Conservation (phyloP, 2,797 vertebrate genomes). For the Microctenopoma lineatum region DNA sequence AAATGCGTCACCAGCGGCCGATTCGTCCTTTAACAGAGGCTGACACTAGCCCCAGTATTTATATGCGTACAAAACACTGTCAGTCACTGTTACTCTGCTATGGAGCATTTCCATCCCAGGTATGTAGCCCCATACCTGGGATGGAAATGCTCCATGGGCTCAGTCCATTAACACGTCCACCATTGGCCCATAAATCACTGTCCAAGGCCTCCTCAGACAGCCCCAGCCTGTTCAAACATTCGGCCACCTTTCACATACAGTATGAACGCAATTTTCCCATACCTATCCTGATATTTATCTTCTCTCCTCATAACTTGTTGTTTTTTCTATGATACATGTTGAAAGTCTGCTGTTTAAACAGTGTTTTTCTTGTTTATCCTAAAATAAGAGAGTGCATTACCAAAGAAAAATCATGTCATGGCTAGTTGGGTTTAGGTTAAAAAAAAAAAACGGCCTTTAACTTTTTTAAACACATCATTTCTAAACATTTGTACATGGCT, state of each 20-base stretch:
- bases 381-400: background rate
- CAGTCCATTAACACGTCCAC: constrained; percentile 82
- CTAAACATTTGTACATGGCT: constrained; percentile 17
- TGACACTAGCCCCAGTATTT: constrained; percentile 58
- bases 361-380: constrained; percentile 11
- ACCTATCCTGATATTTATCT: constrained; percentile 42
- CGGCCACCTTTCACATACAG: constrained; percentile 67
- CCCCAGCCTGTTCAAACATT: constrained; percentile 68
- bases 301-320: constrained; percentile 31
- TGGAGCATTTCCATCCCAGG: constrained; percentile 53
- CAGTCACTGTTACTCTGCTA: constrained; percentile 43
- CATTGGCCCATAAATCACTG: constrained; percentile 82
- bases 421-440: background rate
- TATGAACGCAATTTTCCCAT: constrained; percentile 54
- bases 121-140: constrained; percentile 55
- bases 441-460: constrained; percentile 6
- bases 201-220: constrained; percentile 73
- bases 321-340: constrained; percentile 21
- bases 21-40: constrained; percentile 52
- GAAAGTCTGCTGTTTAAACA: constrained; percentile 9
- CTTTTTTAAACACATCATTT: constrained; percentile 12
- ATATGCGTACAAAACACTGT: constrained; percentile 47
- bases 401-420: background rate
- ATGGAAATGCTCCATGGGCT: constrained; percentile 75
- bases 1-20: constrained; percentile 43